Evolutionary conservation across 2,113 vertebrate species (phyloP), one percentile per base, ranked within the genome.

Genomic region (Theropithecus gelada): DNA sequence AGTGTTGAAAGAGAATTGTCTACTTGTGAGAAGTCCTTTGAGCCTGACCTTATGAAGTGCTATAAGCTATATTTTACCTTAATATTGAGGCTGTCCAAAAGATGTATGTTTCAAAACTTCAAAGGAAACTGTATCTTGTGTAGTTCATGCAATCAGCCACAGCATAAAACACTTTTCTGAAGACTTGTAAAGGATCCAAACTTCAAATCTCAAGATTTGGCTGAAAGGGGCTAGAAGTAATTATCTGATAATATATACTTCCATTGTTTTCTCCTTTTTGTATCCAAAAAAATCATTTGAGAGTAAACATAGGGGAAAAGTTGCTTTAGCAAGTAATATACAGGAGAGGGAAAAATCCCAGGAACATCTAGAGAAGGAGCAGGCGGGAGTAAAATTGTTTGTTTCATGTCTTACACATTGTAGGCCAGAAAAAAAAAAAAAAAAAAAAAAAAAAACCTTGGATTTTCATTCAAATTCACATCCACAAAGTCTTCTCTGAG

Each of bases 171-270:
- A 45, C n/a, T 97, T 88, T 88, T 82, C 32, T 92, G 48, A 95
- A 78, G 30, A 27, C 75, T 97, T 68, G n/a, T 90, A 48, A 73
- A 75, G 70, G 35, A 82, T 59, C 23, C n/a, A 57, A 87, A 75
- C 81, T 79, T 52, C 55, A 43, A 88, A 91, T 96, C 93, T 89
- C 35, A 89, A 97, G 94, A 95, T 82, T 94, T 83, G 92, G 20
- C 76, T 93, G 75, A 86, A 86, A 94, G 70, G 12, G 48, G 57
- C 81, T 96, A 90, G 52, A 66, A 73, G 8, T 48, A 95, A 55
- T 97, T 96, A 97, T 78, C 48, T 97, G 61, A 72, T 97, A 88
- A 83, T 85, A 93, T 80, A 22, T 6, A 84, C 22, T 97, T 97
- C 64, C 40, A 84, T 11, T 76, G 27, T 27, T 45, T 80, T 96